Base-by-base conservation (phyloP, 2,888 invertebrate genomes). In the Anarsia innoxiella region DNA sequence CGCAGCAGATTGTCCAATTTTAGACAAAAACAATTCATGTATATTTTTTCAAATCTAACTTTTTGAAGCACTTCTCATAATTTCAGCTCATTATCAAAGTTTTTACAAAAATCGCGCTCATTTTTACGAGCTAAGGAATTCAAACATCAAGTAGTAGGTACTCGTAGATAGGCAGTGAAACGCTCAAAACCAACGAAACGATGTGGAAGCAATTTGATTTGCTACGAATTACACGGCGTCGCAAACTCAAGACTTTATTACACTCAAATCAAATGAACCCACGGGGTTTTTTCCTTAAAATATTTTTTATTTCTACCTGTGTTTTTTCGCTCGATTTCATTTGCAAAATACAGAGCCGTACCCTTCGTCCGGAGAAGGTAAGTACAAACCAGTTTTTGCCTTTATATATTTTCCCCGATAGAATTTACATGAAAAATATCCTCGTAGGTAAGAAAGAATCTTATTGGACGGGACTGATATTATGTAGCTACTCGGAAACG, bases 341-440 rank as follows among this genome's bases (percentile, higher is more conserved):
- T 15, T 11, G 12, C 39, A 30, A 39, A 27, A 37, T 32, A 37
- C 32, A 26, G 23, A n/a, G 33, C 35, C 39, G 40, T 39, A 37
- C 46, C 45, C 39, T 37, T 46, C 47, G 41, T 37, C 41, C 41
- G 43, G 41, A 38, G 46, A 46, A 37, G 43, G 43, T 42, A 29
- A 31, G 37, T 38, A 32, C 31, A 13, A n/a, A n/a, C n/a, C n/a
- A n/a, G n/a, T 15, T 26, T 31, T 40, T 23, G 3, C 40, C 39
- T 35, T 35, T 38, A 39, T 37, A 12, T 37, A 39, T 43, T 41
- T 47, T 38, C 36, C 36, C 31, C 38, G 23, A 49, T 42, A 41
- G 42, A 42, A 50, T 50, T 50, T 50, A 44, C 50, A 50, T 37
- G 37, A 37, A 26, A 37, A 26, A 37, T 37, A 31, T 31, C 13